These are phyloP conservation scores for Psittacula cyanocephala DNA, from an alignment of 2,113 vertebrate genomes.

Conservation along the genomic window DNA sequence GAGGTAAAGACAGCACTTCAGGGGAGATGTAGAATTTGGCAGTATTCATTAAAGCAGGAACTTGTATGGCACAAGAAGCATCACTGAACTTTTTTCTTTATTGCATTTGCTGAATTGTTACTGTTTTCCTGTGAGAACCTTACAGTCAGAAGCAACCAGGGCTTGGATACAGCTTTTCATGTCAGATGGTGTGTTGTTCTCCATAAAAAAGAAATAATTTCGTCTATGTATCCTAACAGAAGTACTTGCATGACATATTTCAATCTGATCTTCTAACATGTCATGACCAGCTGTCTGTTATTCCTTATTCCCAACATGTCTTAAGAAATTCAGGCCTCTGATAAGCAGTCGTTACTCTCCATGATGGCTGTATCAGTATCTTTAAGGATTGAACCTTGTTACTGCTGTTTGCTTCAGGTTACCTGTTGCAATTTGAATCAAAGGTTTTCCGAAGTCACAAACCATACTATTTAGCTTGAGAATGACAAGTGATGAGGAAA, in stretches of 20 bases:
- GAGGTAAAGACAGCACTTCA: background rate
- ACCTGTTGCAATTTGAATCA: background rate
- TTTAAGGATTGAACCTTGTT: background rate
- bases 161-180: background rate
- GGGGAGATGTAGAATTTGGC: background rate
- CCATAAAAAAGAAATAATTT: background rate
- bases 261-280: background rate
- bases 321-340: background rate
- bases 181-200: background rate
- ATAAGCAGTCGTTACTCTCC: background rate
- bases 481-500: background rate
- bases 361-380: background rate
- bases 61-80: background rate
- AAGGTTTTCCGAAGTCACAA: background rate
- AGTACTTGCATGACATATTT: background rate
- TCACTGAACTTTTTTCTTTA: background rate
- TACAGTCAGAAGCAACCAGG: background rate
- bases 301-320: background rate
- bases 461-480: background rate
- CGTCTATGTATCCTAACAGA: background rate
- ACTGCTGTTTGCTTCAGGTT: background rate
- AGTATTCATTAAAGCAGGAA: background rate
- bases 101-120: background rate
- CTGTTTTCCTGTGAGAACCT: background rate
- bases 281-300: background rate